Evolutionary conservation across 2,888 invertebrate species (phyloP).

Genomic region (Melinaea menophilus): DNA sequence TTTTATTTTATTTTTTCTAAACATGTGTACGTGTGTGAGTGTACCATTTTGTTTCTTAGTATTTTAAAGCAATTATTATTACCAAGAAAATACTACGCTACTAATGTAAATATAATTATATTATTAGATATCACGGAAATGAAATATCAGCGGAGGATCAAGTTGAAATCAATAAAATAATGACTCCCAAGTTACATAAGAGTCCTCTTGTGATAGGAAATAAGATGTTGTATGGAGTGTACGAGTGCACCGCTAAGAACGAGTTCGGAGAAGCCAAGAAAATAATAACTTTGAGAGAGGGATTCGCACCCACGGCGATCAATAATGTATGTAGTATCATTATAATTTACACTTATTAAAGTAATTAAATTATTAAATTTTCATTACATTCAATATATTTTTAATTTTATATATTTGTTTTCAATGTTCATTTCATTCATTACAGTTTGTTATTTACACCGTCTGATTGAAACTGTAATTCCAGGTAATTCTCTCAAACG

Average conservation of each 20-base stretch:
- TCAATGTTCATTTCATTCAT: too few species aligned
- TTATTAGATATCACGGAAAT: conserved; percentile 41
- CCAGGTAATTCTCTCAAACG: conserved; percentile 44
- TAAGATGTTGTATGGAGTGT: conserved; percentile 50
- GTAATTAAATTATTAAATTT: too few species aligned
- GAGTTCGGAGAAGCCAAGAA: conserved; percentile 48
- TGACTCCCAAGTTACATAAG: conserved; percentile 36
- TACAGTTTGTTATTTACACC: too few species aligned
- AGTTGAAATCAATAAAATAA: conserved; percentile 40
- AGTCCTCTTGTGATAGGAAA: conserved; percentile 40
- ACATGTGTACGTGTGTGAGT: not conserved
- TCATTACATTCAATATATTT: too few species aligned
- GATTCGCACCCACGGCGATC: conserved; percentile 47
- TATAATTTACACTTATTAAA: too few species aligned
- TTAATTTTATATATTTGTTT: too few species aligned
- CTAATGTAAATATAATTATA: too few species aligned
- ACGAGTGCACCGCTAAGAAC: conserved; percentile 54
- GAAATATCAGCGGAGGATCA: conserved; percentile 38
- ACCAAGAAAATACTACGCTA: too few species aligned
- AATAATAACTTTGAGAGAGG: conserved; percentile 47
- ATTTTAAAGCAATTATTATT: too few species aligned
- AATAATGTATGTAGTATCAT: conserved; percentile 40
- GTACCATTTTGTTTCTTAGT: too few species aligned
- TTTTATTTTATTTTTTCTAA: not conserved
- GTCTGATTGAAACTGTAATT: conserved; percentile 15